Conservation (phyloP, 2,888 invertebrate species). For the Sympetrum striolatum region DNA sequence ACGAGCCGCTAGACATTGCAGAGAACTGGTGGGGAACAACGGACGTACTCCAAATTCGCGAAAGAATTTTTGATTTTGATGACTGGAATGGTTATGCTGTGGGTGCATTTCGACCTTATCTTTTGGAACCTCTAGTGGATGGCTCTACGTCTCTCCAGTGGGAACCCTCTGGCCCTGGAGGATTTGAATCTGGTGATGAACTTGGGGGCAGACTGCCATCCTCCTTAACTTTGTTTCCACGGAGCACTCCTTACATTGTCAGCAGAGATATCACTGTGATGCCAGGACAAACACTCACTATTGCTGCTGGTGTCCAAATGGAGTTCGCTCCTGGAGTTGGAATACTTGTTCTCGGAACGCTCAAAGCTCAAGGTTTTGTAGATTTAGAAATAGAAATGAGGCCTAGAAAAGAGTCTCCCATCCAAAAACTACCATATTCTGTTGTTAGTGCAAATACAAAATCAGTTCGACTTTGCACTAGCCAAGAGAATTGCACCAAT, state of each 20-base stretch:
- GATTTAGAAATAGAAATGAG: conserved; percentile 81
- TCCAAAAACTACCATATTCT: conserved; percentile 49
- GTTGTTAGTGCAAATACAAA: neutral
- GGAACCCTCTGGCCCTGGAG: conserved; percentile 61
- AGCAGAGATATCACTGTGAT: conserved; percentile 94
- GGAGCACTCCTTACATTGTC: conserved; percentile 77
- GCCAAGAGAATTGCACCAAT: conserved; percentile 67
- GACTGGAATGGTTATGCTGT: conserved; percentile 99
- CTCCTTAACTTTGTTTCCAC: conserved; percentile 69
- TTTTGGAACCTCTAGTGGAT: conserved; percentile 78
- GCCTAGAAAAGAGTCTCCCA: conserved; percentile 59
- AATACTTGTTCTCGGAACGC: conserved; percentile 88
- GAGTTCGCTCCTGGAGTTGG: conserved; percentile 97
- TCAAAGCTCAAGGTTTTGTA: conserved; percentile 81
- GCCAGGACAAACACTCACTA: conserved; percentile 87
- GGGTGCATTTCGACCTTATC: conserved; percentile 87
- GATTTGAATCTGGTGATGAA: conserved; percentile 66
- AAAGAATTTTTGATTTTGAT: conserved; percentile 95
- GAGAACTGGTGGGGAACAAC: conserved; percentile 97
- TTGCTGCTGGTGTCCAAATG: conserved; percentile 86
- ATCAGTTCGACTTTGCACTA: conserved; percentile 75
- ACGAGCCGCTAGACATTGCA: conserved; percentile 84
- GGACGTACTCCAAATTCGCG: conserved; percentile 75
- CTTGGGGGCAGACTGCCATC: conserved; percentile 79
- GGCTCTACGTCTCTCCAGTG: conserved; percentile 77